Base-by-base conservation (phyloP, 2,888 invertebrate genomes). In the Molanna angustata region DNA sequence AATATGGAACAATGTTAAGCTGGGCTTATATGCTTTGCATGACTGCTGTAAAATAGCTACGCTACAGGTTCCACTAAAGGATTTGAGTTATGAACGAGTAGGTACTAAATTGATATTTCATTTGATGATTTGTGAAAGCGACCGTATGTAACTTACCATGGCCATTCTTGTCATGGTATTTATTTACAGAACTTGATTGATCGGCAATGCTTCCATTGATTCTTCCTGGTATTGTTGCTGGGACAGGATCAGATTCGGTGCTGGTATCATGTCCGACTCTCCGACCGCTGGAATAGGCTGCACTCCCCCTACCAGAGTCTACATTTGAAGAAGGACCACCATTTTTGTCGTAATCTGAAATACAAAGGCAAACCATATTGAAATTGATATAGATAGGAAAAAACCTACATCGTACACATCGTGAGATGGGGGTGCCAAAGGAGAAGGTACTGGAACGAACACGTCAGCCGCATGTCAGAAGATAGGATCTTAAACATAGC, bases 281-380 rank as follows among this genome's bases (percentile, higher is more conserved):
- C 57, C 86, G 71, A 2, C 86, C 87, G 64, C 87, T 88, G 32
- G 87, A 87, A 68, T 88, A 88, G 39, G 87, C 86, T 4, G 87
- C 88, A 65, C 88, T 88, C n/a, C 88, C 88, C 60, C 88, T 74
- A 14, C 88, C 88, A 0, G 88, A 88, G 68, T 89, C 88, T 17
- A 86, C 86, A 65, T 88, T 87, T 0, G 86, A 87, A 9, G 85
- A 85, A 60, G 85, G 85, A n/a, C 80, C 78, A 3, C 86, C 85
- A 43, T 85, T 80, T 67, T 87, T 88, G 66, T 88, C 87, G 64
- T 87, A 88, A 70, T 88, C 88, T 65, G 76, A 67, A 63, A 70
- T 65, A 46, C 22, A 46, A 41, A 42, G 20, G 33, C 19, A 6
- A 41, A 9, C 3, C 3, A 20, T 11, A 21, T 4, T 11, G 2